These are phyloP conservation scores for Centropristis striata DNA, from an alignment of 2,113 vertebrate genomes.

Conservation along the genomic window DNA sequence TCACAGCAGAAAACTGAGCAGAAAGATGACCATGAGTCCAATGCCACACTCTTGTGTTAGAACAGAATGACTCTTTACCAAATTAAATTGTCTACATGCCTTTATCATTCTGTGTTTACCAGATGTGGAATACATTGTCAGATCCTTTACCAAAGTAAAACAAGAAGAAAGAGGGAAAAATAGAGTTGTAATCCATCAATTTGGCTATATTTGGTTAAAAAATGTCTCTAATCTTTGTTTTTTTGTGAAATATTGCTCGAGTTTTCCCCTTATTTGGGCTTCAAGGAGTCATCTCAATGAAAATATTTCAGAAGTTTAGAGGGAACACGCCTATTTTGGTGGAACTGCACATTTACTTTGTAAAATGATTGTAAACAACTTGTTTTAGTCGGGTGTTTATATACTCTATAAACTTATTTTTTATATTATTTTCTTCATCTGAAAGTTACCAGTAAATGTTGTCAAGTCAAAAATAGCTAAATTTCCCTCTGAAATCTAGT, in stretches of 20 bases:
- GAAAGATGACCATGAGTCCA: neutral
- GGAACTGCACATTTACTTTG: no score
- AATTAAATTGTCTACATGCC: neutral
- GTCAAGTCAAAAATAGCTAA: no score
- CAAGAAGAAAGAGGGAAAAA: neutral
- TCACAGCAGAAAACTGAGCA: neutral
- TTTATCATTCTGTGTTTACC: neutral
- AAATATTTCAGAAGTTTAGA: neutral
- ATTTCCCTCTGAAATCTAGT: no score
- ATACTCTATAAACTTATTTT: no score
- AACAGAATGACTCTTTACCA: neutral
- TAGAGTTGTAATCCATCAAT: neutral
- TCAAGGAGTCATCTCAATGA: neutral
- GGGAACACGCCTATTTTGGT: neutral
- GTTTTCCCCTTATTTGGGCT: neutral
- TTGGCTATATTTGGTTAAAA: neutral
- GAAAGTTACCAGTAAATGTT: no score
- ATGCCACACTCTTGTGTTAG: constrained; percentile 2
- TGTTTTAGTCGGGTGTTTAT: no score
- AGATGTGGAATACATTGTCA: neutral
- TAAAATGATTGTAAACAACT: neutral
- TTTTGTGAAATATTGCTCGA: neutral
- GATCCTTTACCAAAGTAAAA: neutral
- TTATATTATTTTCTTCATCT: no score
- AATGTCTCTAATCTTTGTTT: neutral